A percentile compares a stretch with the other conserved stretches of the same genome.
Evolutionary conservation across 1,140 invertebrate species (phyloP).

Genomic region (Campoletis sonorensis): DNA sequence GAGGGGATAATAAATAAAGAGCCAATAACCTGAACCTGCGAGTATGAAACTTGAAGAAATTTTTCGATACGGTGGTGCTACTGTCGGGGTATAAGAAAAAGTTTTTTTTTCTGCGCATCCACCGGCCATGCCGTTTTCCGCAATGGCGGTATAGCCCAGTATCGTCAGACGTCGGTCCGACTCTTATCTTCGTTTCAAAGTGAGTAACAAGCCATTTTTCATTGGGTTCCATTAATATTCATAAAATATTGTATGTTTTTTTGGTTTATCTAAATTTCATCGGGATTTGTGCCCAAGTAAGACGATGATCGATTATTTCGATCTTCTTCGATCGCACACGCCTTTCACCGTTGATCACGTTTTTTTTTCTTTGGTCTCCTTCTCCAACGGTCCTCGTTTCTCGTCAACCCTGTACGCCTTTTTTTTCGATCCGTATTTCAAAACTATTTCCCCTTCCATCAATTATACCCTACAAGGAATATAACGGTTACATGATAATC

Average conservation of each 20-base stretch:
- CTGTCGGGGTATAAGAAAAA: slow-evolving; percentile 16
- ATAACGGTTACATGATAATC: slow-evolving; percentile 42
- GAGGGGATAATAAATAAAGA: not conserved
- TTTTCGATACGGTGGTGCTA: slow-evolving; percentile 36
- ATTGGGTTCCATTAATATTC: too few species aligned
- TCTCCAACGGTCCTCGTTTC: not conserved
- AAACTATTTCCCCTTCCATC: slow-evolving; percentile 2
- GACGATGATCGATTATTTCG: not conserved
- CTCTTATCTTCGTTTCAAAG: slow-evolving; percentile 2
- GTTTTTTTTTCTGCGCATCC: slow-evolving; percentile 55
- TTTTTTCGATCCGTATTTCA: slow-evolving; percentile 12
- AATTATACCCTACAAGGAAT: not conserved
- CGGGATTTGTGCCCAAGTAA: not conserved
- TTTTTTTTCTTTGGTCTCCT: slow-evolving; percentile 3
- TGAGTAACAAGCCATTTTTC: slow-evolving; percentile 26
- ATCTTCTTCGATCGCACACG: not conserved
- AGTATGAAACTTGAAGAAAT: slow-evolving; percentile 17
- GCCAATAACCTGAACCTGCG: not conserved
- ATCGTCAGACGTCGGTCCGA: not conserved
- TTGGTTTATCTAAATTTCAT: too few species aligned
- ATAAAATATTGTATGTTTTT: too few species aligned
- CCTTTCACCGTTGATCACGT: slow-evolving; percentile 30
- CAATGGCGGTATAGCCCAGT: slow-evolving; percentile 57
- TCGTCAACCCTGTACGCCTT: not conserved
- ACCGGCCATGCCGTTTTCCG: slow-evolving; percentile 61